phyloP scores from a whole-genome alignment of 1,140 invertebrate species.

The Calosoma granatense region DNA sequence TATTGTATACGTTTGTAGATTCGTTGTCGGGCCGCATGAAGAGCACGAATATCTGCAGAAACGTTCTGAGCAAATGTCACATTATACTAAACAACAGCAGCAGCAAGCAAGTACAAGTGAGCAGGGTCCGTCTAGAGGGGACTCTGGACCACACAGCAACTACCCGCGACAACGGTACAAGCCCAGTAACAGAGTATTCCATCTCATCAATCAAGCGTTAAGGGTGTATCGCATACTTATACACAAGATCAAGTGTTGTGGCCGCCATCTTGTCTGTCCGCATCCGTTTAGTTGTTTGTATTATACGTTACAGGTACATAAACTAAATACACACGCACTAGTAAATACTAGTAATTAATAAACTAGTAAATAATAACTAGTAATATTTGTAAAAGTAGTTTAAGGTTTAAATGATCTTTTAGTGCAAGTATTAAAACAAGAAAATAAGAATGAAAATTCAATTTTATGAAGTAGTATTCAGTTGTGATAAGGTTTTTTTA shows the following conservation, averaged over 20 bases:
- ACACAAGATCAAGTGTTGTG: conserved; percentile 37
- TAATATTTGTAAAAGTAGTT: neutral
- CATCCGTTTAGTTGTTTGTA: conserved; percentile 51
- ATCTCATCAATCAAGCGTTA: conserved; percentile 35
- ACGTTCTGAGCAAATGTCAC: conserved; percentile 1
- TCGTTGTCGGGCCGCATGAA: conserved; percentile 53
- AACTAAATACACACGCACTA: no score
- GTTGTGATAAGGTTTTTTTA: neutral
- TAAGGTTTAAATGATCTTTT: no score
- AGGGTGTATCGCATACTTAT: conserved; percentile 38
- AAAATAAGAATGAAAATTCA: neutral
- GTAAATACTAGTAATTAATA: neutral
- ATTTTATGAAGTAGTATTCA: neutral
- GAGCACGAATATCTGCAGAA: conserved; percentile 31
- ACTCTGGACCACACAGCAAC: neutral
- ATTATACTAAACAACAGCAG: conserved; percentile 22
- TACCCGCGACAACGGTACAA: conserved; percentile 15
- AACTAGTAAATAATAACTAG: neutral
- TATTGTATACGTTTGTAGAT: conserved; percentile 33
- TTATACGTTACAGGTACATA: conserved; percentile 43
- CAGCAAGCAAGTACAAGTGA: conserved; percentile 8
- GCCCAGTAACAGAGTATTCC: conserved; percentile 28
- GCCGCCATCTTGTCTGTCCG: conserved; percentile 44
- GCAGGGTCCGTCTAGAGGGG: neutral
- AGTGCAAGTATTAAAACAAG: neutral